Conservation (phyloP, 2,797 vertebrate species). For the Molossus molossus region DNA sequence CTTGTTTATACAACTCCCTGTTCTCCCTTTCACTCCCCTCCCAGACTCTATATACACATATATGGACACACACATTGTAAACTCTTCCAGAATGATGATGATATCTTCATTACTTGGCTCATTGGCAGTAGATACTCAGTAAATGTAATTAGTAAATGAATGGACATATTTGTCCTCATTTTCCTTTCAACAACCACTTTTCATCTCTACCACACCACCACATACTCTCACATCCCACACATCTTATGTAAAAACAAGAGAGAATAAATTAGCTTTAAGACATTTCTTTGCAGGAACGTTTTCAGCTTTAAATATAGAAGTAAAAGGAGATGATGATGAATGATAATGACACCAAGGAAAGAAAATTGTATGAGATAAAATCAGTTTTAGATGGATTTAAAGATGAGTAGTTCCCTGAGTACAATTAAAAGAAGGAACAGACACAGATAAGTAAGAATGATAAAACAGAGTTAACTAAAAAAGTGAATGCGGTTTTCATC, state of each 20-base stretch:
- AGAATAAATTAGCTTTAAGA: background rate
- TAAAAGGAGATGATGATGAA: background rate
- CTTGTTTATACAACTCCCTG: background rate
- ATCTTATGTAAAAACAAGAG: background rate
- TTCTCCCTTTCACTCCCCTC: background rate
- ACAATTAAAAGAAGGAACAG: background rate
- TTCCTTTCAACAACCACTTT: conserved; percentile 9
- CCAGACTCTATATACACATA: background rate
- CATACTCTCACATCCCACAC: background rate
- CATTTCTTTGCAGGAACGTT: background rate
- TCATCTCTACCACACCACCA: background rate
- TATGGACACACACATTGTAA: background rate
- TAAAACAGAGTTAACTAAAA: conserved; percentile 4
- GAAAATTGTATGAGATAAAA: conserved; percentile 36
- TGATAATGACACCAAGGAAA: background rate
- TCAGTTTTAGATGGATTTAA: conserved; percentile 12
- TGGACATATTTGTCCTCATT: background rate
- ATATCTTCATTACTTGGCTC: background rate
- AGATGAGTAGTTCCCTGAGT: background rate
- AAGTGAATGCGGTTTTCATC: background rate
- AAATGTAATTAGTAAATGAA: background rate
- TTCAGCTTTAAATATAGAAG: background rate
- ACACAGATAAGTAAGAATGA: background rate
- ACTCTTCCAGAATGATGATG: background rate
- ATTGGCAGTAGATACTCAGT: background rate